Conservation (phyloP, 2,113 vertebrate genomes). For the Bostrychus sinensis region DNA sequence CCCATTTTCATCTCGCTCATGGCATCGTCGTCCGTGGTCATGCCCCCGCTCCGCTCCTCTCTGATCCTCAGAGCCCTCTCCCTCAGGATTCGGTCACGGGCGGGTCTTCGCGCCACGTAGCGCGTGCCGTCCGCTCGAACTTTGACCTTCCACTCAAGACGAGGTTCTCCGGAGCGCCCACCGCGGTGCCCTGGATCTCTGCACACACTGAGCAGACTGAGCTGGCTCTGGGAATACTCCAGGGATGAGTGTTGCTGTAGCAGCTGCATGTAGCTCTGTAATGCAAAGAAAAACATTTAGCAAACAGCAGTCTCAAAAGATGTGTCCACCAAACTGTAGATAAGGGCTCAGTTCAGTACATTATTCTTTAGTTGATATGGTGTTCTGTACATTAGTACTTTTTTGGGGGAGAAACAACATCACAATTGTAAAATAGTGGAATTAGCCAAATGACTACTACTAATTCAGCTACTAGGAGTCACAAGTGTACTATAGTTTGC, state of each 20-base stretch:
- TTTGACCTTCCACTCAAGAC: constrained; percentile 96
- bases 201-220: constrained; percentile 89
- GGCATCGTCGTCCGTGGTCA: constrained; percentile 94
- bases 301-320: background rate
- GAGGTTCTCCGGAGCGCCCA: constrained; percentile 80
- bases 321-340: too few species aligned
- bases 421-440: too few species aligned
- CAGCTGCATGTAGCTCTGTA: constrained; percentile 95
- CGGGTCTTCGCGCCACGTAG: constrained; percentile 91
- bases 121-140: constrained; percentile 91
- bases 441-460: too few species aligned
- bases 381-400: too few species aligned
- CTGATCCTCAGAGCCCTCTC: constrained; percentile 95
- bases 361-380: too few species aligned
- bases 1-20: constrained; percentile 98
- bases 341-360: too few species aligned
- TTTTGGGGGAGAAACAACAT: too few species aligned
- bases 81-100: constrained; percentile 90
- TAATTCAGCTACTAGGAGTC: too few species aligned
- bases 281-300: constrained; percentile 25
- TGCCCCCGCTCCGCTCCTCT: constrained; percentile 91
- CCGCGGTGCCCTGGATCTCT: constrained; percentile 77
- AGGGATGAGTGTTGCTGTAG: constrained; percentile 93
- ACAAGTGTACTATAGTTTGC: too few species aligned
- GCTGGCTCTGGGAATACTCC: constrained; percentile 93